Conservation (phyloP, 2,888 invertebrate genomes). For the Parnassius mnemosyne region DNA sequence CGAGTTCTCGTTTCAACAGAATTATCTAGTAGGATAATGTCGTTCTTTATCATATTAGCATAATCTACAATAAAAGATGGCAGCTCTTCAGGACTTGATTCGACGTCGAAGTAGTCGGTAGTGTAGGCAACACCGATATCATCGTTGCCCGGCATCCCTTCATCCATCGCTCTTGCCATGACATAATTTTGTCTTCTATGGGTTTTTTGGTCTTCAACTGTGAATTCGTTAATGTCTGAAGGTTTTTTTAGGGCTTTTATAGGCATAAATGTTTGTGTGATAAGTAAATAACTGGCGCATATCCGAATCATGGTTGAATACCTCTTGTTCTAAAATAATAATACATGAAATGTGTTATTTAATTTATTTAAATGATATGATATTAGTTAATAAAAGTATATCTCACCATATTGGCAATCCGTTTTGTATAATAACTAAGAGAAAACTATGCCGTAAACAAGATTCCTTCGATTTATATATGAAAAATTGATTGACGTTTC, state of each 20-base stretch:
- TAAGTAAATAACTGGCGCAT: constrained; percentile 49
- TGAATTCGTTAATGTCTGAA: constrained; percentile 50
- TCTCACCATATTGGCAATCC: constrained; percentile 15
- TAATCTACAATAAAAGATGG: constrained; percentile 65
- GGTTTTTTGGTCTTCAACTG: constrained; percentile 55
- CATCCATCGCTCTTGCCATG: constrained; percentile 47
- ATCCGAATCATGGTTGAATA: constrained; percentile 36
- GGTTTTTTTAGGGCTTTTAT: constrained; percentile 50
- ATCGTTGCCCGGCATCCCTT: constrained; percentile 43
- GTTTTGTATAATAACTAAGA: constrained; percentile 4
- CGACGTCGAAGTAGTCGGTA: constrained; percentile 42
- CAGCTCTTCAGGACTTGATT: constrained; percentile 52
- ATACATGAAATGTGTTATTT: not conserved
- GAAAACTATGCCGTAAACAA: constrained; percentile 29
- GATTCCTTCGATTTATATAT: constrained; percentile 55
- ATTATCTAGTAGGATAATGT: constrained; percentile 65
- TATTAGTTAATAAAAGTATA: not conserved
- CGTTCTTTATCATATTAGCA: constrained; percentile 68
- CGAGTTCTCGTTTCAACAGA: constrained; percentile 67
- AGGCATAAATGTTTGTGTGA: constrained; percentile 51
- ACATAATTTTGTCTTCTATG: constrained; percentile 61
- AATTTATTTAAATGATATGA: too few species aligned
- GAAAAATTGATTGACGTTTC: constrained; percentile 52
- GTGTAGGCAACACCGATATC: constrained; percentile 44
- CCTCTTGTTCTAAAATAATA: constrained; percentile 13